Evolutionary conservation across 2,797 vertebrate genomes (phyloP), one percentile per base, ranked within the genome.

Genomic region (Leucoraja ocellata): DNA sequence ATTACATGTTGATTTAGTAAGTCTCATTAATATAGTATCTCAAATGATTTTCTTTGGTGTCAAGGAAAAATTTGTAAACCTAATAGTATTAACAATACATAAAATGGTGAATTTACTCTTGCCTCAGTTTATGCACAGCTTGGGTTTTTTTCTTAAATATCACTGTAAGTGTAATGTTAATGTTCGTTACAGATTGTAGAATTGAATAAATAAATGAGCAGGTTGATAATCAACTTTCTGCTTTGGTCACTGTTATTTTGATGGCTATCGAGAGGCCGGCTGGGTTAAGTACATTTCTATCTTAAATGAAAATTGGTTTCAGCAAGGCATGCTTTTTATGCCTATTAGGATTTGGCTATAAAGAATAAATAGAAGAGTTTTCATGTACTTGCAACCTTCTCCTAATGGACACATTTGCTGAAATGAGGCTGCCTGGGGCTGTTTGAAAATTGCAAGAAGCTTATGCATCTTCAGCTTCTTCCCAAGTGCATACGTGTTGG

Each of bases 1-100:
- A n/a, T n/a, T n/a, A n/a, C n/a, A n/a, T n/a, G 54, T 92, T 74
- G 90, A 92, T 92, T 92, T 92, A 92, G 58, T 73, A 92, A 92
- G 39, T 25, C 76, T 92, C 71, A 92, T 92, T 92, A 25, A 92
- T 92, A 71, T 18, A 16, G 5, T 54, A 74, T 71, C 73, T 71
- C 28, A 39, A 63, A 88, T 68, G n/a, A 68, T 88, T 88, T 63
- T 88, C n/a, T 68, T 88, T 88, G 61, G 61, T 88, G 84, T 36
- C 65, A 88, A 36, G 61, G n/a, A 58, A 76, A 92, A 46, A 91
- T 76, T 18, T 74, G 39, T 54, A 92, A 92, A 92, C 68, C 28
- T 92, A 73, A 23, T 39, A 92, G 25, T 6, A 46, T 54, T 74
- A 92, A n/a, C 9, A 36, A 76, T n/a, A 76, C 46, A n/a, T 76